Evolutionary conservation across 2,888 invertebrate species (phyloP).

Genomic region (Taphrorychus bicolor): DNA sequence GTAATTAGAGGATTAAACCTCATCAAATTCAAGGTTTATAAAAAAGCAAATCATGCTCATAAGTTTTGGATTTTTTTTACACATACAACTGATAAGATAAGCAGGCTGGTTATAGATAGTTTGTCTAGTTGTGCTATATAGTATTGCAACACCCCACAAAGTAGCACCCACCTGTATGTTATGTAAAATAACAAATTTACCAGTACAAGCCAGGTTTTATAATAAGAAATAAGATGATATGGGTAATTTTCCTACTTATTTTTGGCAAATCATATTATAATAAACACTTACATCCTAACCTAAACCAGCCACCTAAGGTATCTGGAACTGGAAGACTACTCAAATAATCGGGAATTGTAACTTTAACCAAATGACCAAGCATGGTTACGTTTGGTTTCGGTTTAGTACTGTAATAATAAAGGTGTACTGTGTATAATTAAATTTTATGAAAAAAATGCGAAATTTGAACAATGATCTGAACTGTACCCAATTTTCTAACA

Average conservation of each 20-base stretch:
- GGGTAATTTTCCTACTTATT: neutral
- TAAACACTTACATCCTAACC: constrained; percentile 73
- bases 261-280: neutral
- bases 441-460: neutral
- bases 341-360: constrained; percentile 84
- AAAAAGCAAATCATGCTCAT: neutral
- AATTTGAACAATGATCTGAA: neutral
- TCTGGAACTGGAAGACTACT: constrained; percentile 84
- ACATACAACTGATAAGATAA: neutral
- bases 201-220: neutral
- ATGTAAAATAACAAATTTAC: neutral
- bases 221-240: neutral
- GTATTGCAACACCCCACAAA: too few species aligned
- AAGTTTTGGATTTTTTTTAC: neutral
- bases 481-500: neutral
- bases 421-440: too few species aligned
- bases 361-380: constrained; percentile 65
- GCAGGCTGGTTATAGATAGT: too few species aligned
- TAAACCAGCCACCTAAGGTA: constrained; percentile 84
- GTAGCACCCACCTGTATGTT: too few species aligned
- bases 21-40: neutral
- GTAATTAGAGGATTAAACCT: too few species aligned
- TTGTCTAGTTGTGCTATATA: too few species aligned
- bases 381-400: neutral
- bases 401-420: too few species aligned